Conservation (phyloP, 2,888 invertebrate genomes). For the Halictus quadricinctus region DNA sequence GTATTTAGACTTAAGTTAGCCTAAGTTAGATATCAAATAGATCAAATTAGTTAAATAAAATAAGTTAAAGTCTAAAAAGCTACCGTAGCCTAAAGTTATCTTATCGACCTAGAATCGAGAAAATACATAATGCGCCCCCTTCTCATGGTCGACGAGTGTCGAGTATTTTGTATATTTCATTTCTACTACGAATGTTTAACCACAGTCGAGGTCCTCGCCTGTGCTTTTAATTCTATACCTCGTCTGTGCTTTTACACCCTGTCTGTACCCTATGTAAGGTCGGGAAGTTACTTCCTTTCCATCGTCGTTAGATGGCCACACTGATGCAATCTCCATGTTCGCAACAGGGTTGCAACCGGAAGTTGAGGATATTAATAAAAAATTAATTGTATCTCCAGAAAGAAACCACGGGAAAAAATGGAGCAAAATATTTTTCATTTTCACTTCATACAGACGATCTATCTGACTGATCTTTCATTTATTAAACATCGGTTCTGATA, state of each 20-base stretch:
- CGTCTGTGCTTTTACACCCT: background rate
- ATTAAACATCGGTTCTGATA: background rate
- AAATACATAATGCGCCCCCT: too few relatives aligned
- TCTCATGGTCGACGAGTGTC: too few relatives aligned
- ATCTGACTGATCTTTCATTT: background rate
- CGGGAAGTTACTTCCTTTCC: background rate
- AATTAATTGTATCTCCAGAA: background rate
- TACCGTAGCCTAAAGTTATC: too few relatives aligned
- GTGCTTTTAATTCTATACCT: background rate
- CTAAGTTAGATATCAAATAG: too few relatives aligned
- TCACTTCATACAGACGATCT: too few relatives aligned
- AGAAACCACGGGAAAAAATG: background rate
- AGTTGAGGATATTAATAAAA: background rate
- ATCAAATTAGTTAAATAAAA: too few relatives aligned
- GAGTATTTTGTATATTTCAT: too few relatives aligned
- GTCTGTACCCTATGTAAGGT: background rate
- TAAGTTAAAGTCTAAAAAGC: too few relatives aligned
- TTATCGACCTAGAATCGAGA: too few relatives aligned
- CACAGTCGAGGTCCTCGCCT: too few relatives aligned
- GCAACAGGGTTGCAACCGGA: background rate
- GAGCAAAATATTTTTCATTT: background rate
- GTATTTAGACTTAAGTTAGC: too few relatives aligned
- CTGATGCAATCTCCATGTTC: background rate
- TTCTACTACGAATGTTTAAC: too few relatives aligned
- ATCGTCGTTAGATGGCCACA: background rate